phyloP scores from a whole-genome alignment of 2,797 vertebrate genomes.

The Sebastes hopkinsi region DNA sequence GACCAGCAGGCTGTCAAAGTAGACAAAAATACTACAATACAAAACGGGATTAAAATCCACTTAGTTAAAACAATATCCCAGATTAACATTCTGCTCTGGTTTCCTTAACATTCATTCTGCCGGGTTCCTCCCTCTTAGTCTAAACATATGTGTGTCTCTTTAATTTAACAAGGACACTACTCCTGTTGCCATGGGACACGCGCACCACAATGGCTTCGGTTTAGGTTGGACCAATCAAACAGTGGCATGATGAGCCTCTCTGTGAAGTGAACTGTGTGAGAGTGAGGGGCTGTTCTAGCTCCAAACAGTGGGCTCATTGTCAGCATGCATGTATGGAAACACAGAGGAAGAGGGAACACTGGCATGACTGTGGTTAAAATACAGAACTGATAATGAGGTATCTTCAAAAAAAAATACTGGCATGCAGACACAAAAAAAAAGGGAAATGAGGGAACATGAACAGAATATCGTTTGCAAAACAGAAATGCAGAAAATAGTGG shows the following conservation, averaged over 20 bases:
- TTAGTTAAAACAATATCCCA: neutral
- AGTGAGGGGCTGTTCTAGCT: constrained; percentile 41
- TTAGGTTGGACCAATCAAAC: constrained; percentile 47
- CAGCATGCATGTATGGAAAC: constrained; percentile 58
- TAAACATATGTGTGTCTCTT: neutral
- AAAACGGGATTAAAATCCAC: neutral
- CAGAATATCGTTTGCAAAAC: constrained; percentile 2
- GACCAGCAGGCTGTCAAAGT: neutral
- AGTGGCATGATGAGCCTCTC: constrained; percentile 29
- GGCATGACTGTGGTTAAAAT: constrained; percentile 14
- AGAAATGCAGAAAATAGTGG: constrained; percentile 1
- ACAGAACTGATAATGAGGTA: constrained; percentile 34
- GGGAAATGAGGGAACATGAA: constrained; percentile 4
- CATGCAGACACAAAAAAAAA: constrained; percentile 30
- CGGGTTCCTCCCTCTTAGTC: neutral
- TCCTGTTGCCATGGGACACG: constrained; percentile 55
- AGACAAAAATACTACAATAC: neutral
- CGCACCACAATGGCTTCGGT: constrained; percentile 33
- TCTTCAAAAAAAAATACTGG: neutral
- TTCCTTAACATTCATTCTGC: neutral
- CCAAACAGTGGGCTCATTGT: constrained; percentile 73
- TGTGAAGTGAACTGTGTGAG: constrained; percentile 49
- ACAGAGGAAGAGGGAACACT: constrained; percentile 29
- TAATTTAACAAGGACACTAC: constrained; percentile 6
- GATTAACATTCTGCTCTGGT: constrained; percentile 6